phyloP scores from a whole-genome alignment of 2,113 vertebrate species.

The Hydrochoerus hydrochaeris region DNA sequence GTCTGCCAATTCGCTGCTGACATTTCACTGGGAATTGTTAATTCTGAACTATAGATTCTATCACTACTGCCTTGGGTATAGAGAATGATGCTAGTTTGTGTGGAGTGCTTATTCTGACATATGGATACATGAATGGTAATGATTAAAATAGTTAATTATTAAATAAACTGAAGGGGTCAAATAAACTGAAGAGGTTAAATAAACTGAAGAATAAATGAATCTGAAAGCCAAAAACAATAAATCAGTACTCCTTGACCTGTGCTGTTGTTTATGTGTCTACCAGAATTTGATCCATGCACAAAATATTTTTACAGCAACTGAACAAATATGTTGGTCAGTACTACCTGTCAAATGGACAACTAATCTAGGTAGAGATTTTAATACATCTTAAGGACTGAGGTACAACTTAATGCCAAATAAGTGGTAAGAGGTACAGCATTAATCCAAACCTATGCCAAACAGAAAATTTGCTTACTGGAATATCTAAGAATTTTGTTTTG shows the following conservation, averaged over 20 bases:
- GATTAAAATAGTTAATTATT: neutral
- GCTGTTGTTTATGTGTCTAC: neutral
- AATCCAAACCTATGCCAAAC: neutral
- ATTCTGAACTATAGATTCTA: neutral
- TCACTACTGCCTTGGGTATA: neutral
- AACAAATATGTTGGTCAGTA: neutral
- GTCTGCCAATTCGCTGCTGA: neutral
- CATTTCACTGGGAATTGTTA: neutral
- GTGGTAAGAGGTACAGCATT: neutral
- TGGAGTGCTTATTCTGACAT: neutral
- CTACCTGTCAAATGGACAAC: neutral
- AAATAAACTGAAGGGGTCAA: neutral
- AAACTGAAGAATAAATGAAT: conserved; percentile 11
- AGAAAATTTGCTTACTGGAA: neutral
- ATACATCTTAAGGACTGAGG: neutral
- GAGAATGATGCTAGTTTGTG: neutral
- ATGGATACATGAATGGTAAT: neutral
- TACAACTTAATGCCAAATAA: neutral
- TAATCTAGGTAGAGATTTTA: neutral
- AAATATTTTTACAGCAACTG: conserved; percentile 31
- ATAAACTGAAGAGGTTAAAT: neutral
- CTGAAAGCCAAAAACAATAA: conserved; percentile 37
- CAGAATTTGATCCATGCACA: conserved; percentile 18
- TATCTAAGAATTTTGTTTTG: neutral
- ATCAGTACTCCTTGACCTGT: neutral